Evolutionary conservation across 2,888 invertebrate genomes (phyloP).

Genomic region (Synergus gifuensis): DNA sequence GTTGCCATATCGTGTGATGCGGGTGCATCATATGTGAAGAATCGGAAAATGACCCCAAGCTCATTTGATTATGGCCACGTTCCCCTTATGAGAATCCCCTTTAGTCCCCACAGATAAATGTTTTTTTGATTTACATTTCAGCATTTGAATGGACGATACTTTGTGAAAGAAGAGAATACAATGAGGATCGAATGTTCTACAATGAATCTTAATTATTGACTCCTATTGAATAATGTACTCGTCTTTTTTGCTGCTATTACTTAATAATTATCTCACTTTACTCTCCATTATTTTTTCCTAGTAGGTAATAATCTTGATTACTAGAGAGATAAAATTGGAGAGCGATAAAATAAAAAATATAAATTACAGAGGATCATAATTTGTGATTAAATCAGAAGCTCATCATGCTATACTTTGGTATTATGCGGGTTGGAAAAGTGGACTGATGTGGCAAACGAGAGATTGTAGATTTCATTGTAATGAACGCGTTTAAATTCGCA

Average conservation of each 20-base stretch:
- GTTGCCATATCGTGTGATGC: slow-evolving; percentile 20
- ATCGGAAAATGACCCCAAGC: slow-evolving; percentile 27
- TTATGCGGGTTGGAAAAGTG: slow-evolving; percentile 22
- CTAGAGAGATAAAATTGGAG: neutral
- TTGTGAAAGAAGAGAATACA: neutral
- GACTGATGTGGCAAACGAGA: neutral
- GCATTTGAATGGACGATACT: neutral
- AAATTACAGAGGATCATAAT: neutral
- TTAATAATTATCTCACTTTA: neutral
- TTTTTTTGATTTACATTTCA: neutral
- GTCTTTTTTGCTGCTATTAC: neutral
- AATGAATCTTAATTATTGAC: no score
- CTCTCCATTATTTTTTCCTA: neutral
- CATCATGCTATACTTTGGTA: neutral
- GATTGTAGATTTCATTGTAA: slow-evolving; percentile 7
- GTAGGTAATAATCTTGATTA: neutral
- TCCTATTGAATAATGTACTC: neutral
- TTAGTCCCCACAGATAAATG: slow-evolving; percentile 11
- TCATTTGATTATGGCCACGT: slow-evolving; percentile 10
- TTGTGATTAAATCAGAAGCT: slow-evolving; percentile 26
- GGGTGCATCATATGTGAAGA: slow-evolving; percentile 15
- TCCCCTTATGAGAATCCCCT: slow-evolving; percentile 1
- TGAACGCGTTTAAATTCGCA: neutral
- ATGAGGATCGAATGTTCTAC: no score
- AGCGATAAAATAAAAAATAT: neutral